Conservation (phyloP, 2,113 vertebrate genomes). For the Micronycteris hirsuta region DNA sequence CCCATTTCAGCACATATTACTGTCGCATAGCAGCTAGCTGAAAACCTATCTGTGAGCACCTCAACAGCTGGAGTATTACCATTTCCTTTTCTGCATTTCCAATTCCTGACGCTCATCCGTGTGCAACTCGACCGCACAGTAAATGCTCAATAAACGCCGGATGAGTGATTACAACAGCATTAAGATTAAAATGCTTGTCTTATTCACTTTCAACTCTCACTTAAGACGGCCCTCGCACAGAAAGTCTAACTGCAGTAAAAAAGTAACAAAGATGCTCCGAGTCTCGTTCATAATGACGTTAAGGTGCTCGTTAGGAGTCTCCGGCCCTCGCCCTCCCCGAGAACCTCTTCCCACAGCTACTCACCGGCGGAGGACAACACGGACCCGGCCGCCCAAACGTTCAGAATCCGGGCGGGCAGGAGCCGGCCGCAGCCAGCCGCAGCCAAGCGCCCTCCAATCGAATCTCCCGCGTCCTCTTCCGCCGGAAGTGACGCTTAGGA, state of each 20-base stretch:
- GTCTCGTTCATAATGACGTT: neutral
- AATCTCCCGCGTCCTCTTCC: conserved; percentile 67
- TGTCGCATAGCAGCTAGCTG: neutral
- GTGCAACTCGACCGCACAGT: neutral
- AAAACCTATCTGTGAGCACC: neutral
- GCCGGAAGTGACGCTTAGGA: conserved; percentile 31
- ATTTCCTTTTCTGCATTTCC: neutral
- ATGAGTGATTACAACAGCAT: neutral
- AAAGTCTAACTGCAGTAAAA: neutral
- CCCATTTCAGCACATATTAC: neutral
- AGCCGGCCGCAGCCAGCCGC: rapidly evolving
- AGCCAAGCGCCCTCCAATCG: rapidly evolving
- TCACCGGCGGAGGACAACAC: neutral
- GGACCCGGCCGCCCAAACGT: rapidly evolving
- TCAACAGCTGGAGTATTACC: neutral
- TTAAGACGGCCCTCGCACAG: neutral
- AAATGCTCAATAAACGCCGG: neutral
- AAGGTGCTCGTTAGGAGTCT: neutral
- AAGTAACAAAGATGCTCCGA: neutral
- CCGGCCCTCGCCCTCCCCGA: neutral
- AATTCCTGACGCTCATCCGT: neutral
- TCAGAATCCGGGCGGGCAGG: rapidly evolving
- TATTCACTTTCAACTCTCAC: neutral
- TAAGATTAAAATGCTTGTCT: neutral
- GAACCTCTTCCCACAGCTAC: neutral